Base-by-base conservation (phyloP, 2,888 invertebrate genomes). In the Aleiodes leptofemur region DNA sequence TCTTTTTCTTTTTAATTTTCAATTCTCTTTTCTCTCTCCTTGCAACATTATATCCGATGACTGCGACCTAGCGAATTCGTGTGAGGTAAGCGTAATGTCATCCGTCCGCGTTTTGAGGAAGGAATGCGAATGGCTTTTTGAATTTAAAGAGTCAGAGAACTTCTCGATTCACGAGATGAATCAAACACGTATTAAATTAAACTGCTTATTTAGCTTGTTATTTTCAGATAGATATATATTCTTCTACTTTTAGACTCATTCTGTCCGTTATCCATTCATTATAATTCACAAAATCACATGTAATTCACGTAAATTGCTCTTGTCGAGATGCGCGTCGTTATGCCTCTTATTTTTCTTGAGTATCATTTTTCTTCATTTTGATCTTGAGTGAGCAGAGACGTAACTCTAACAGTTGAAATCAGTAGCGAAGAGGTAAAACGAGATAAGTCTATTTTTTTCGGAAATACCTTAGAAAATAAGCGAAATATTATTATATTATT, bases 41-140 rank as follows among this genome's bases (percentile, higher is more conserved):
- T 81, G 83, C 82, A 84, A 83, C 79, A 77, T 74, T 78, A 83
- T 77, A 84, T 82, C 82, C 76, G 69, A 78, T 81, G 77, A 77
- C 74, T 64, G 43, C 61, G 48, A 64, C 64, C 64, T 64, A 43
- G 64, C 64, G n/a, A 64, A 64, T 23, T 64, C 64, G 51, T 68
- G 68, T 51, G 68, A 68, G 68, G 51, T 68, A 68, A 68, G 68
- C 68, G 68, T 68, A 68, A 68, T 68, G 16, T 51, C 68, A 68
- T 68, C 29, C 51, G 50, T 29, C 31, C n/a, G 29, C 0, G 16
- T 16, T 53, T 68, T 68, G 50, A 61, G 34, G 75, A 66, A 70
- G 53, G 38, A 69, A 61, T 43, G 34, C 11, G 6, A 61, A 59
- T 29, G 0, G 50, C 23, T 23, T 34, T 34, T 55, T 57, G 53